A percentile compares a stretch with the other conserved stretches of the same genome.
These are phyloP conservation scores for Pungitius pungitius DNA, from an alignment of 2,113 vertebrate species.

Conservation along the genomic window DNA sequence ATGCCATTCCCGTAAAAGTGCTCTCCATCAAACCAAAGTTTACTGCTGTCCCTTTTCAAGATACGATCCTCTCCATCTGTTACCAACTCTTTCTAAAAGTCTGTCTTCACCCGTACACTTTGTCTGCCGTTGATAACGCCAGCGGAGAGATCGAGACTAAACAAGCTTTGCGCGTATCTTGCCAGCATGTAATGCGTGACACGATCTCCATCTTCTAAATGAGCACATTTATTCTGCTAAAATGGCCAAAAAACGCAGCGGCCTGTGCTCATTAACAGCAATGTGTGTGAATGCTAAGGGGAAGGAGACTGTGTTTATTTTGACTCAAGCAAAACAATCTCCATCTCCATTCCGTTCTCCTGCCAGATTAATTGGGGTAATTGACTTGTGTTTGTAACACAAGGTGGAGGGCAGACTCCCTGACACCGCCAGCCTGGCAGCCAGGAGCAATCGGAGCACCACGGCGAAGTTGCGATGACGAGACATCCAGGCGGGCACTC, in stretches of 20 bases:
- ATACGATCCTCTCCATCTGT: conserved; percentile 76
- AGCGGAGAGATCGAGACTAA: conserved; percentile 54
- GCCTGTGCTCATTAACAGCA: conserved; percentile 65
- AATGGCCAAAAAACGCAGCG: conserved; percentile 57
- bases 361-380: conserved; percentile 72
- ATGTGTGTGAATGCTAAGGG: conserved; percentile 51
- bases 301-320: conserved; percentile 63
- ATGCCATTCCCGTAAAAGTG: conserved; percentile 65
- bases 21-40: conserved; percentile 64
- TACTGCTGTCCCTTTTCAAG: conserved; percentile 72
- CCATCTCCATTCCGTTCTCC: conserved; percentile 64
- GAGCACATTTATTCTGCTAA: conserved; percentile 55
- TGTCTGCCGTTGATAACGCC: conserved; percentile 69
- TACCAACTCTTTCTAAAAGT: conserved; percentile 62
- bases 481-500: conserved; percentile 62
- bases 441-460: conserved; percentile 69
- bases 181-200: conserved; percentile 60
- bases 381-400: conserved; percentile 69
- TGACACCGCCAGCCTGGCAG: conserved; percentile 65
- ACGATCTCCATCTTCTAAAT: conserved; percentile 62
- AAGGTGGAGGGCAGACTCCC: conserved; percentile 62
- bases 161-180: conserved; percentile 60
- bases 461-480: conserved; percentile 62
- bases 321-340: conserved; percentile 76
- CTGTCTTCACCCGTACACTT: conserved; percentile 68